A percentile compares a stretch with the other conserved stretches of the same genome.
Evolutionary conservation across 2,113 vertebrate species (phyloP).

Genomic region (Microcebus ravelobensis): DNA sequence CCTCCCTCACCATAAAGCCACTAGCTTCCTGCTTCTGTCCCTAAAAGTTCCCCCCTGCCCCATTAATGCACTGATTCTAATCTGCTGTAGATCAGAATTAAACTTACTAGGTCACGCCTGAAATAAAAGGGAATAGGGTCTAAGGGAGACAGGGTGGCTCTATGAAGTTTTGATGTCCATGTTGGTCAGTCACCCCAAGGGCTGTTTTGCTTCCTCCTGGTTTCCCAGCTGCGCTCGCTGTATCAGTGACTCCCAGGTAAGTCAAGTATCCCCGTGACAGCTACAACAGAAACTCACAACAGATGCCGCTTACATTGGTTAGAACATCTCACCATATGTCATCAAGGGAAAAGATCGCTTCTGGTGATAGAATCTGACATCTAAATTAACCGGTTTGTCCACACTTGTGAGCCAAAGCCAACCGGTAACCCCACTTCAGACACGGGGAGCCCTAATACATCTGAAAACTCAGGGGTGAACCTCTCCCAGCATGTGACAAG

Average conservation of each 20-base stretch:
- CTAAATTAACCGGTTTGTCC: slow-evolving; percentile 2
- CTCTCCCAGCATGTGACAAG: neutral
- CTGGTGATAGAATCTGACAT: neutral
- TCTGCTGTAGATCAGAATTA: neutral
- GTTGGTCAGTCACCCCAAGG: neutral
- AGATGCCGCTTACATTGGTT: neutral
- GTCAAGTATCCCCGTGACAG: neutral
- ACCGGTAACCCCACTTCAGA: neutral
- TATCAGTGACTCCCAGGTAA: neutral
- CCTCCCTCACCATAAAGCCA: neutral
- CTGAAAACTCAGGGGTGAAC: neutral
- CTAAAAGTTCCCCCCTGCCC: neutral
- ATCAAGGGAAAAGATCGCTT: slow-evolving; percentile 1
- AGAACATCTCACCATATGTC: slow-evolving; percentile 14
- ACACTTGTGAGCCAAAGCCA: neutral
- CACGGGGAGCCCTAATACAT: neutral
- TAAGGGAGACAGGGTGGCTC: neutral
- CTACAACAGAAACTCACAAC: neutral
- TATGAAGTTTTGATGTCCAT: neutral
- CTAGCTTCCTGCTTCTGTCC: slow-evolving; percentile 39
- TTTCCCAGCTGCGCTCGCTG: neutral
- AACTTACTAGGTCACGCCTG: neutral
- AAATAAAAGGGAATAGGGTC: neutral
- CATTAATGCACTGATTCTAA: neutral
- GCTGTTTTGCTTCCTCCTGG: neutral